Evolutionary conservation across 2,888 invertebrate species (phyloP).

Genomic region (Litoditis marina): DNA sequence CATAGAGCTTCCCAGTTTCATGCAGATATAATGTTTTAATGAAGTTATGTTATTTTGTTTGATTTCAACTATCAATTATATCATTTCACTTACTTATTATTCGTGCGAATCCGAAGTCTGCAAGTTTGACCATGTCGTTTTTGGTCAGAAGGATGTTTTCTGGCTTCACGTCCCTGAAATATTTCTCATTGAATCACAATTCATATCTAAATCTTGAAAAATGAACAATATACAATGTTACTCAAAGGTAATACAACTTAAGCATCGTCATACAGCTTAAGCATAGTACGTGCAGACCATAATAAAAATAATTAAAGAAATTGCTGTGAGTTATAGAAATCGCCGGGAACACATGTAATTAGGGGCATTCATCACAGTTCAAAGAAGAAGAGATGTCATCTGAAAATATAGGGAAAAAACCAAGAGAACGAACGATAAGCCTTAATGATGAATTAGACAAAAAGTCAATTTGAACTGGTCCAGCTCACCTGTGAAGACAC

Average conservation of each 20-base stretch:
- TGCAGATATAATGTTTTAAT: too few relatives aligned
- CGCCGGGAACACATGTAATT: too few relatives aligned
- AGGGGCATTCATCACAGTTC: too few relatives aligned
- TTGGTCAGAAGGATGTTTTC: slow-evolving; percentile 93
- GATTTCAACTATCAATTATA: too few relatives aligned
- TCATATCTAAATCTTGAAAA: too few relatives aligned
- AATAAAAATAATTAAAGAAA: background rate
- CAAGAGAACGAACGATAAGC: slow-evolving; percentile 40
- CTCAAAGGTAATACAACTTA: too few relatives aligned
- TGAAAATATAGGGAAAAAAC: background rate
- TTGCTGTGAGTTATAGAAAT: too few relatives aligned
- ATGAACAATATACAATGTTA: too few relatives aligned
- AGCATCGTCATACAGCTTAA: too few relatives aligned
- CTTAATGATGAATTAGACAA: background rate
- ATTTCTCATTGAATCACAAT: background rate
- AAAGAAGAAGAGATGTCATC: too few relatives aligned
- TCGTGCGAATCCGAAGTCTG: slow-evolving; percentile 97
- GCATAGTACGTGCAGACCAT: background rate
- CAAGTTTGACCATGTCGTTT: slow-evolving; percentile 89
- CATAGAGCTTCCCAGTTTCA: too few relatives aligned
- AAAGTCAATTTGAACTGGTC: slow-evolving; percentile 58
- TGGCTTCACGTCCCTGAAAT: slow-evolving; percentile 84
- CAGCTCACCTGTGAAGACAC: slow-evolving; percentile 55
- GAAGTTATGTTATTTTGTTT: too few relatives aligned
- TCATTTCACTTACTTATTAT: slow-evolving; percentile 76